phyloP scores from a whole-genome alignment of 2,113 vertebrate species.

The Odocoileus hemionus region DNA sequence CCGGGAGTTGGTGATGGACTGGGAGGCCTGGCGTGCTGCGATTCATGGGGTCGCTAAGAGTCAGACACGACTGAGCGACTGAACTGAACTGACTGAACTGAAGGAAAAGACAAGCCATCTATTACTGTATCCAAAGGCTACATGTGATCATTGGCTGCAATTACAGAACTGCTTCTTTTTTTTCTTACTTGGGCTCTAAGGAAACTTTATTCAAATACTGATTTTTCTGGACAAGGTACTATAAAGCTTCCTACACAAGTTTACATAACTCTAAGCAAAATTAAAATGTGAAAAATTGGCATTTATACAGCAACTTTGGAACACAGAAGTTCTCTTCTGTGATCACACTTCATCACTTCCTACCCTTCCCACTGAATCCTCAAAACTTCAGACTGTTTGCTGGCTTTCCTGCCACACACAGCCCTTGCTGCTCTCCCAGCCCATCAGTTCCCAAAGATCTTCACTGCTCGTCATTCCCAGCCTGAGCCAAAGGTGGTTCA shows the following conservation, averaged over 20 bases:
- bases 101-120: background rate
- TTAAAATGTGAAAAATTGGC: constrained; percentile 11
- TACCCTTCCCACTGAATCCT: background rate
- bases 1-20: too few species aligned
- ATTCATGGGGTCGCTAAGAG: too few species aligned
- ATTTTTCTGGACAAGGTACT: background rate
- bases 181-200: background rate
- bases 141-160: background rate
- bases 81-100: too few species aligned
- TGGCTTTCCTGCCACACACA: background rate
- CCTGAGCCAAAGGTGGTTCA: background rate
- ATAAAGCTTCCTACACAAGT: constrained; percentile 32
- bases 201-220: background rate
- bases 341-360: background rate
- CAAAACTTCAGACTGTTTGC: background rate
- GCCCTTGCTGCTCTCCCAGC: background rate
- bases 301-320: constrained; percentile 24
- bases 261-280: constrained; percentile 23
- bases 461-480: background rate
- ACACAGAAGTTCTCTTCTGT: background rate
- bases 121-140: background rate
- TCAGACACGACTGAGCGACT: too few species aligned
- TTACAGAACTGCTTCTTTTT: background rate
- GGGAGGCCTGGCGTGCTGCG: too few species aligned
- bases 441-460: background rate